phyloP scores from a whole-genome alignment of 2,113 vertebrate genomes.

The Pionites leucogaster region DNA sequence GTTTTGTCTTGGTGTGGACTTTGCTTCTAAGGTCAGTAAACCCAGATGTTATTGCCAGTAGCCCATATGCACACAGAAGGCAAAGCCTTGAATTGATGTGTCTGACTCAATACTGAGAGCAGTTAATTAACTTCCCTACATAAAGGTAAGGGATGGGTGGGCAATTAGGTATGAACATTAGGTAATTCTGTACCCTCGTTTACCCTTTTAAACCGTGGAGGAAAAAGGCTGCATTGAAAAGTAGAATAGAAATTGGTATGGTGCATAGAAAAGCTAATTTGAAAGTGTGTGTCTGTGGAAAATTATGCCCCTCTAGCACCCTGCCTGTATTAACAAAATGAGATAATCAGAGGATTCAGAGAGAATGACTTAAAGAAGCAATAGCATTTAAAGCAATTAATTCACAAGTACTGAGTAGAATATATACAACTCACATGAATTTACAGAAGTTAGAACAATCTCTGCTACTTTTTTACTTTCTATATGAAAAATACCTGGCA shows the following conservation, averaged over 20 bases:
- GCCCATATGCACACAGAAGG: background rate
- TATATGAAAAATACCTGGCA: background rate
- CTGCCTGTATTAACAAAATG: background rate
- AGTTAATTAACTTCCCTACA: background rate
- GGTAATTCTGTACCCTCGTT: slow-evolving; percentile 13
- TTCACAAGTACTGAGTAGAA: background rate
- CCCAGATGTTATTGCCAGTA: background rate
- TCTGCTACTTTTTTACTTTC: background rate
- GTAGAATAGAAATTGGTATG: background rate
- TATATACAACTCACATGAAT: background rate
- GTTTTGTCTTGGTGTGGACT: background rate
- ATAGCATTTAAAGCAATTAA: background rate
- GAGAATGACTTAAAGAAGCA: background rate
- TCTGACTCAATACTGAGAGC: background rate
- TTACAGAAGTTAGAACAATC: background rate
- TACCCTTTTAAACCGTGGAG: background rate
- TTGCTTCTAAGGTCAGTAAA: background rate
- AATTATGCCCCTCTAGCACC: background rate
- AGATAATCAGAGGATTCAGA: background rate
- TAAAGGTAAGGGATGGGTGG: background rate
- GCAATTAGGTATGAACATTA: slow-evolving; percentile 7
- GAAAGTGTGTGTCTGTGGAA: background rate
- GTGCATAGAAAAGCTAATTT: background rate
- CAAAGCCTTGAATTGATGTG: background rate
- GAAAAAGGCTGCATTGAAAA: background rate